phyloP scores from a whole-genome alignment of 2,888 invertebrate genomes.

The Dexiosoma caninum region DNA sequence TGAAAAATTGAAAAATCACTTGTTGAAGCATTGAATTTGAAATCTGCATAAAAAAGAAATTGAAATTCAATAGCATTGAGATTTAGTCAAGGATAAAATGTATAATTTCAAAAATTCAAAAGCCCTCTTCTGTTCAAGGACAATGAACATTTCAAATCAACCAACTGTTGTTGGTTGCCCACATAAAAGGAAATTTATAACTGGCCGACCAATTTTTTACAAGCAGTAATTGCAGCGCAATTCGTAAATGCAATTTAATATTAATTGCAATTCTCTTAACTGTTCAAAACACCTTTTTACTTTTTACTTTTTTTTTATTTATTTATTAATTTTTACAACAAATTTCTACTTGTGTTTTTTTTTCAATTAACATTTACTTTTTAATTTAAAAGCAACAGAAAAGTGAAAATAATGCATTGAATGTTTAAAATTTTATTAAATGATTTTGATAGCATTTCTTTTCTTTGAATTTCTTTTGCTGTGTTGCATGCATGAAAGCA shows the following conservation, averaged over 20 bases:
- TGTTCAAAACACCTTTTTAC: neutral
- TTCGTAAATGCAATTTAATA: neutral
- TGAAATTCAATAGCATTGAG: slow-evolving; percentile 21
- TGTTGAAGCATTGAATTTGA: slow-evolving; percentile 2
- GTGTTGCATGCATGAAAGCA: neutral
- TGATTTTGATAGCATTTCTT: neutral
- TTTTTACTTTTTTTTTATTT: neutral
- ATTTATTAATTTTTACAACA: neutral
- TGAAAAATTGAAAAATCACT: neutral
- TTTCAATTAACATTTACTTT: neutral
- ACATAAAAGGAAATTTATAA: no score
- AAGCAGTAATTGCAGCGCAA: neutral
- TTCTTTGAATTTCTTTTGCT: slow-evolving; percentile 22
- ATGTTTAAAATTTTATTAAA: slow-evolving; percentile 8
- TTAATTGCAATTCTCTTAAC: neutral
- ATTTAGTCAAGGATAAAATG: neutral
- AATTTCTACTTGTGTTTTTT: slow-evolving; percentile 4
- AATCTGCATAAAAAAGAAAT: neutral
- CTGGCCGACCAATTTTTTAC: neutral
- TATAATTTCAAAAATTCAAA: no score
- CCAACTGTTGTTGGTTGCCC: no score
- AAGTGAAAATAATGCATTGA: slow-evolving; percentile 25
- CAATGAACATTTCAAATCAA: no score
- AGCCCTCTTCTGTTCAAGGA: no score
- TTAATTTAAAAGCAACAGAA: neutral